Evolutionary conservation across 2,113 vertebrate genomes (phyloP), one percentile per base, ranked within the genome.

Genomic region (Mastomys natalensis): DNA sequence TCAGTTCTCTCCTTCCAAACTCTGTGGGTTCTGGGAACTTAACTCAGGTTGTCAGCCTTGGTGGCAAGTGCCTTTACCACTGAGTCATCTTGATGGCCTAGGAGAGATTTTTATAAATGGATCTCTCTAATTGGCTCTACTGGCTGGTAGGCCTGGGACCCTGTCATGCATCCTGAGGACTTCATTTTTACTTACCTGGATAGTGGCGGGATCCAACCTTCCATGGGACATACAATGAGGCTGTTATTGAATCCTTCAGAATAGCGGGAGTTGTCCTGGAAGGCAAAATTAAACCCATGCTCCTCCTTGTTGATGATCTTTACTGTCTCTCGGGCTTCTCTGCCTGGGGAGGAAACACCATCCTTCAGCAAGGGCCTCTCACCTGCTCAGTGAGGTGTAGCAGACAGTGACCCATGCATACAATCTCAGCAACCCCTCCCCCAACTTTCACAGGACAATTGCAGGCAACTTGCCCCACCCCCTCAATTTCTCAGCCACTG

Each of bases 271-370:
- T 95, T 91, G 60, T 99, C 97, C 87, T 98, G 95, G 89, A 99
- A 98, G 64, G 98, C 97, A 95, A 99, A 99, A 29, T 70, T 76
- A 93, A 99, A 98, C 0, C 98, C 85, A 34, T 98, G 97, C 1
- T 99, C 97, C 95, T 99, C 99, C 16, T 85, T 97, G 90, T 99
- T 99, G 96, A 99, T 98, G 92, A 99, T 91, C 60, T 97, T 66
- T 19, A 99, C 89, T 0, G 95, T 98, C 89, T 99, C 98, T 15
- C 98, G 93, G 45, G 93, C 98, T 95, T 98, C 97, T 0, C 97
- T 98, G 13, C 99, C 99, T 99, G 97, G 34, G 62, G 78, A 87
- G 55, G 88, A 89, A 95, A 89, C 16, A 26, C 0, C 0, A 3
- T 40, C 10, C 5, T 43, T 96, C 76, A 91, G 72, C 0, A 48